Base-by-base conservation (phyloP, 1,140 invertebrate genomes). In the Megathymus violae region DNA sequence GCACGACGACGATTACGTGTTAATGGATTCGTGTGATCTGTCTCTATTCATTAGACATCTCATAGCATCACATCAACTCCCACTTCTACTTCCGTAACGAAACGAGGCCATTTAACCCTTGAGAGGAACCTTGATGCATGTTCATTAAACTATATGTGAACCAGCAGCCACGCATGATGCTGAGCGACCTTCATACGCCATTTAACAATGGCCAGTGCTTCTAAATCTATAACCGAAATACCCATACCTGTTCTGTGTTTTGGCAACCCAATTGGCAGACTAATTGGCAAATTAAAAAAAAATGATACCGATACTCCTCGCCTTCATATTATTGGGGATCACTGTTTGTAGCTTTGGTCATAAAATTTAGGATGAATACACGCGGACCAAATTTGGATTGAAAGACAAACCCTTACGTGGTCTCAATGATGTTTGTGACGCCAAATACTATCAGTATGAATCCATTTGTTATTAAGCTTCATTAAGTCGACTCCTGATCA, bases 61-160 rank as follows among this genome's bases (percentile, higher is more conserved):
- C 85, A 88, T 85, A 63, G 72, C 71, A 85, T 82, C 69, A 77
- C 66, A 78, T 80, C 56, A 74, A 73, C 76, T 82, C 76, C 60
- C 72, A 74, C 71, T 80, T 83, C 69, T 56, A 74, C 66, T 76
- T 69, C 71, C 76, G 66, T 67, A 65, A 73, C 71, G 69, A 65
- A 38, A 74, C 67, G 44, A 70, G 48, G 69, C 59, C 51, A 54
- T 56, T 43, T 56, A 17, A 56, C 17, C 64, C 69, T 76, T 75
- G 74, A 76, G 71, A 71, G 40, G 52, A 56, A 13, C 19, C 19
- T 56, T 78, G 72, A 68, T 87, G 86, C 84, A 87, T 87, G 86
- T 52, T 66, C 62, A 69, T 75, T 65, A 72, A 65, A 50, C 69
- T 71, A 74, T 71, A 66, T 76, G 71, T 80, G 44, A 79, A 43